Evolutionary conservation across 2,888 invertebrate species (phyloP), one percentile per base, ranked within the genome.

Genomic region (Teleiodes luculella): DNA sequence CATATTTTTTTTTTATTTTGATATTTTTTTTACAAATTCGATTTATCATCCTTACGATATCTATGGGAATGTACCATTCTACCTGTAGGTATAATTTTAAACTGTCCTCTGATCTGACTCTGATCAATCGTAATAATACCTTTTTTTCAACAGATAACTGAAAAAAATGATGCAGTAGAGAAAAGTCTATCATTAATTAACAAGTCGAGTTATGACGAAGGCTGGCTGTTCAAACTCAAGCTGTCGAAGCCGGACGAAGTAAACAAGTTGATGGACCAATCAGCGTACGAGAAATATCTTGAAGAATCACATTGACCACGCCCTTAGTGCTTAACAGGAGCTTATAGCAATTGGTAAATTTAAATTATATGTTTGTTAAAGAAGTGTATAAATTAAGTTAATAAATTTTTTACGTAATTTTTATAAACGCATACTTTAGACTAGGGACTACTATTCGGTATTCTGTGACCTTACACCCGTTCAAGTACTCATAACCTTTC

Each of bases 161-260:
- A 94, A 69, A 93, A 94, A 67, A 97, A 97, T 78, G 77, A 78
- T 16, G 83, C 83, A 3, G 92, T 96, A 0, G 94, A 95, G 73
- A 92, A 92, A 3, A 92, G 92, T 39, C 96, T 97, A 3, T 92
- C 92, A 0, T 84, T 96, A 33, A 94, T 97, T 63, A 97, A 97
- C 82, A 90, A 93, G 55, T 94, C 95, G 0, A 95, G 96, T 69
- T 95, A 95, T 71, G 93, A 93, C 11, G 92, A 96, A 70, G 97
- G 97, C 54, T 97, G 97, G 97, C 83, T 97, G 47, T 97, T 95
- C 81, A 95, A 95, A 76, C 77, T 97, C 52, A 92, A 94, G 76
- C 76, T 97, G 54, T 83, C 90, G 4, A 90, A 93, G 59, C 83
- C 90, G 1, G 91, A 91, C 14, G 96, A 96, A 80, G 61, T 95